These are phyloP conservation scores for Wasmannia auropunctata DNA, from an alignment of 1,140 invertebrate species.

Conservation along the genomic window DNA sequence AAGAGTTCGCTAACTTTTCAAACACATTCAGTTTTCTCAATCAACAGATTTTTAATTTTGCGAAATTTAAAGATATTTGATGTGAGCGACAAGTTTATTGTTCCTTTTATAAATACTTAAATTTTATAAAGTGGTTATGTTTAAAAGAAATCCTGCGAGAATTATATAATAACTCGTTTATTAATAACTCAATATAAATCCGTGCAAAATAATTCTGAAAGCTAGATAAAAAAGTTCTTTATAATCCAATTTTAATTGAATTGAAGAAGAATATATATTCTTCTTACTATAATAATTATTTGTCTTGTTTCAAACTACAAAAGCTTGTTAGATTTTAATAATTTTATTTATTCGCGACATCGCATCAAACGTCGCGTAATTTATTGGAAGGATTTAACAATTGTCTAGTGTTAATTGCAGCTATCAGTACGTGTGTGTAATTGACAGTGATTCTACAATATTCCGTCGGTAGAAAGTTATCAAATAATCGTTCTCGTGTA, in stretches of 20 bases:
- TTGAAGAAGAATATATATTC: background rate
- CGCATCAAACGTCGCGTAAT: background rate
- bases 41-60: background rate
- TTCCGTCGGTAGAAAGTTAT: background rate
- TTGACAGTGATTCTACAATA: background rate
- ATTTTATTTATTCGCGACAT: background rate
- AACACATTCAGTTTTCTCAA: background rate
- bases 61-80: background rate
- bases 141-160: background rate
- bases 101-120: background rate
- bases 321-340: background rate
- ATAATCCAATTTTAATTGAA: background rate
- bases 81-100: background rate
- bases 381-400: background rate
- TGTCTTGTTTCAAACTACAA: background rate
- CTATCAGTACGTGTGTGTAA: background rate
- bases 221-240: background rate
- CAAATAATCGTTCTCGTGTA: background rate
- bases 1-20: background rate
- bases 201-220: background rate
- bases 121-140: background rate
- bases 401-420: background rate
- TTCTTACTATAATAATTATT: background rate
- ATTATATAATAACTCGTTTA: too few species aligned
- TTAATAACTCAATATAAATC: background rate